Percentiles rank a stretch among this genome's conserved stretches.
phyloP scores from a whole-genome alignment of 2,113 vertebrate genomes.

The Suricata suricatta region DNA sequence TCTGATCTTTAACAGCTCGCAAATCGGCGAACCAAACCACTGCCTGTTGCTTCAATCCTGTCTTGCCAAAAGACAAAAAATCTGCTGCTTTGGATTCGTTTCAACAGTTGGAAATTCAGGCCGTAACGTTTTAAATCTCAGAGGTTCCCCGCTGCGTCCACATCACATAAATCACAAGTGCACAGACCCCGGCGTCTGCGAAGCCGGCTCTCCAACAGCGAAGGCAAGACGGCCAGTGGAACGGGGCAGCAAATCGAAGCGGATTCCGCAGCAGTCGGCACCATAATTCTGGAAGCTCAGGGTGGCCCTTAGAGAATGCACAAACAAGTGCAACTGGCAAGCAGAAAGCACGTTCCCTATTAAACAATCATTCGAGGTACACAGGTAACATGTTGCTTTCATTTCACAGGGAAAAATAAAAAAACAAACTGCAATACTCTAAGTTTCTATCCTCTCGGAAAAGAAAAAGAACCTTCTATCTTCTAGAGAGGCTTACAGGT shows the following conservation, averaged over 20 bases:
- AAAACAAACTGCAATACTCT: not conserved
- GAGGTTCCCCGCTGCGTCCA: slow-evolving; percentile 58
- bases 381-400: slow-evolving; percentile 14
- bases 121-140: slow-evolving; percentile 52
- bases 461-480: not conserved
- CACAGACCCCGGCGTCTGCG: not conserved
- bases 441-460: slow-evolving; percentile 4
- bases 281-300: not conserved
- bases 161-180: slow-evolving; percentile 51
- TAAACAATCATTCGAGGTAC: not conserved
- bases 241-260: not conserved
- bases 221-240: not conserved
- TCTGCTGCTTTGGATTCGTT: slow-evolving; percentile 56
- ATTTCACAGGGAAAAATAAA: not conserved
- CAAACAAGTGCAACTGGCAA: not conserved
- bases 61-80: slow-evolving; percentile 71
- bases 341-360: not conserved
- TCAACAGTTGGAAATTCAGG: slow-evolving; percentile 51
- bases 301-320: not conserved
- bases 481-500: not conserved
- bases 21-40: slow-evolving; percentile 54
- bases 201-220: not conserved
- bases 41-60: slow-evolving; percentile 49
- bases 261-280: not conserved
- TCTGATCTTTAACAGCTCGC: slow-evolving; percentile 65